A percentile compares a stretch with the other conserved stretches of the same genome.
Evolutionary conservation across 2,888 invertebrate species (phyloP).

Genomic region (Ecdyonurus torrentis): DNA sequence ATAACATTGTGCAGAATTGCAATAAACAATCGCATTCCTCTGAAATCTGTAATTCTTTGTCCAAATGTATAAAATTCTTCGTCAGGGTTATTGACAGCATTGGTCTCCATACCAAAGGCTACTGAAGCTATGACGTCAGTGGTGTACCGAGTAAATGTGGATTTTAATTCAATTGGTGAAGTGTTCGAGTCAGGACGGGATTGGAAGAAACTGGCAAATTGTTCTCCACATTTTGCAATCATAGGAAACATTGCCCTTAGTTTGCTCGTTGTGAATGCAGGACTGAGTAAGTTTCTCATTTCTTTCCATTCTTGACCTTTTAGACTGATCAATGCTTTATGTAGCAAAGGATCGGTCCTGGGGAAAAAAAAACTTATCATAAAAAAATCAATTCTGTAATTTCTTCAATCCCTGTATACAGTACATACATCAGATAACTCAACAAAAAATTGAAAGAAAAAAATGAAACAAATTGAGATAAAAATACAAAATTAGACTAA

Average conservation of each 20-base stretch:
- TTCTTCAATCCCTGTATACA: too few relatives aligned
- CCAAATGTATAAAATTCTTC: conserved; percentile 13
- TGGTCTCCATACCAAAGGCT: conserved; percentile 14
- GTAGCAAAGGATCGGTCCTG: too few relatives aligned
- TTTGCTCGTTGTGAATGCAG: conserved; percentile 16
- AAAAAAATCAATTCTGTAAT: too few relatives aligned
- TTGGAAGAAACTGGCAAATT: conserved; percentile 13
- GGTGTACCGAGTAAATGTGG: conserved; percentile 10
- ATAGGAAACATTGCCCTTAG: conserved; percentile 14
- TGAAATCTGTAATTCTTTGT: conserved; percentile 3
- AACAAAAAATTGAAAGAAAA: too few relatives aligned
- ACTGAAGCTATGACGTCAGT: conserved; percentile 15
- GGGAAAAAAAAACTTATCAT: too few relatives aligned
- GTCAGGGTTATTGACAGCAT: conserved; percentile 12
- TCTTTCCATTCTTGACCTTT: conserved; percentile 15
- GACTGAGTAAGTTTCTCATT: conserved; percentile 15
- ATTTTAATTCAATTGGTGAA: not conserved
- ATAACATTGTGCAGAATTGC: too few relatives aligned
- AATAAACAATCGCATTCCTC: not conserved
- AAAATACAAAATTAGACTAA: too few relatives aligned
- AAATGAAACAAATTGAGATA: too few relatives aligned
- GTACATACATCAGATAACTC: too few relatives aligned
- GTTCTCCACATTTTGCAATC: conserved; percentile 14
- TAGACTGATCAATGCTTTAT: too few relatives aligned
- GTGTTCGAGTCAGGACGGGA: conserved; percentile 4